These are phyloP conservation scores for Gymnogyps californianus DNA, from an alignment of 2,113 vertebrate genomes.

Conservation along the genomic window DNA sequence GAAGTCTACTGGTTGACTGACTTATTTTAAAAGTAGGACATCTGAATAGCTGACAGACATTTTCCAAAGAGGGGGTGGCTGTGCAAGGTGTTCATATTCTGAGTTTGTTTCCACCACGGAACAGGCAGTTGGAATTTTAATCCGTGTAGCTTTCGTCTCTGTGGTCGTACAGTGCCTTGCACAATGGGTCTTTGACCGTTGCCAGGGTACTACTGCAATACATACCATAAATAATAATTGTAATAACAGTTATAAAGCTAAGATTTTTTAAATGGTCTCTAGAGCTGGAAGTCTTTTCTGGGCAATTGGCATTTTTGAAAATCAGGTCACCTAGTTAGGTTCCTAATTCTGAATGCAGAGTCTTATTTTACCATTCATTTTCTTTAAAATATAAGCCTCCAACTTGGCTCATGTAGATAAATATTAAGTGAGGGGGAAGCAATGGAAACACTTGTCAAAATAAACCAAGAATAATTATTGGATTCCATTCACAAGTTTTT, in stretches of 20 bases:
- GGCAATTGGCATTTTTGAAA: constrained; percentile 35
- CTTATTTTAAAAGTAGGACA: neutral
- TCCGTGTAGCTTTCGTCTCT: neutral
- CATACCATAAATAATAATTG: constrained; percentile 36
- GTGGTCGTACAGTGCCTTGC: neutral
- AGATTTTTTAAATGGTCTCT: neutral
- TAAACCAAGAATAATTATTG: constrained; percentile 48
- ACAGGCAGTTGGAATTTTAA: constrained; percentile 33
- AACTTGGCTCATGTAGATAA: constrained; percentile 33
- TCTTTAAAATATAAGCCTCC: constrained; percentile 40
- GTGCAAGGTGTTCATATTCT: neutral
- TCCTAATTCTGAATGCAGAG: constrained; percentile 13
- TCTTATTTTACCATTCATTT: constrained; percentile 42
- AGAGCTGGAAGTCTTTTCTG: constrained; percentile 25
- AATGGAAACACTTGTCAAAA: constrained; percentile 59
- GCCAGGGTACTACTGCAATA: neutral
- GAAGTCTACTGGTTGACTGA: neutral
- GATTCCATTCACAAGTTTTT: constrained; percentile 51
- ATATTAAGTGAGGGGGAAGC: constrained; percentile 37
- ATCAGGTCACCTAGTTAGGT: constrained; percentile 13
- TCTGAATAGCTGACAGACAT: neutral
- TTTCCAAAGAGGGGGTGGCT: neutral
- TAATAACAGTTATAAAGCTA: constrained; percentile 40
- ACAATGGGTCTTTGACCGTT: neutral
- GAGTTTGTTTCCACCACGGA: neutral